A percentile compares a stretch with the other conserved stretches of the same genome.
Conservation (phyloP, 2,888 invertebrate genomes). For the Cetonia aurata region DNA sequence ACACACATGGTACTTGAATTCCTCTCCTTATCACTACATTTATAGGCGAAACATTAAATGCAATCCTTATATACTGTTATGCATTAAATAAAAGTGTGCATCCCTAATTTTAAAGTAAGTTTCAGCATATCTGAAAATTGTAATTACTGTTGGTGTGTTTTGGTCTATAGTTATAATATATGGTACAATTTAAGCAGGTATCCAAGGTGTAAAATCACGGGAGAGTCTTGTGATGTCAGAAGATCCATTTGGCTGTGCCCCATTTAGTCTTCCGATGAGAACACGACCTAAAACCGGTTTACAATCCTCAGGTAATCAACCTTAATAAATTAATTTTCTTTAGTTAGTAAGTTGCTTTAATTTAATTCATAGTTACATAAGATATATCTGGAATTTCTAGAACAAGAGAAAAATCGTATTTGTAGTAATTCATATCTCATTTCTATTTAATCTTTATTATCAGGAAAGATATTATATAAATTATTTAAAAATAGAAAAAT, state of each 20-base stretch:
- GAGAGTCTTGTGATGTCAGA: slow-evolving; percentile 79
- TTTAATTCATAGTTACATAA: slow-evolving; percentile 13
- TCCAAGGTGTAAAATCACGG: slow-evolving; percentile 77
- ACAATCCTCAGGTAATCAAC: slow-evolving; percentile 66
- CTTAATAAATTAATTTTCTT: slow-evolving; percentile 52
- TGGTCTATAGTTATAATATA: background rate
- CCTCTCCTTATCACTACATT: too few relatives aligned
- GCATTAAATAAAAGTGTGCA: too few relatives aligned
- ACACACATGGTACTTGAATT: too few relatives aligned
- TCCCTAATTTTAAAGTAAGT: too few relatives aligned
- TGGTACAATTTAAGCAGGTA: slow-evolving; percentile 64
- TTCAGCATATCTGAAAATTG: background rate
- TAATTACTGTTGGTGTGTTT: slow-evolving; percentile 1
- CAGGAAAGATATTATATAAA: slow-evolving; percentile 15
- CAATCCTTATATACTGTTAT: too few relatives aligned
- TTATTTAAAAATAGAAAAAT: slow-evolving; percentile 11
- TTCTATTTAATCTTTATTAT: slow-evolving; percentile 19
- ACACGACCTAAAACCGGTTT: slow-evolving; percentile 63
- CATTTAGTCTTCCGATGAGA: slow-evolving; percentile 78
- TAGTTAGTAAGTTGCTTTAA: slow-evolving; percentile 20
- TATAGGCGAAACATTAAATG: too few relatives aligned
- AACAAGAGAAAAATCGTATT: slow-evolving; percentile 3
- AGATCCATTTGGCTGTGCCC: slow-evolving; percentile 87
- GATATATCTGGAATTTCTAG: slow-evolving; percentile 18
- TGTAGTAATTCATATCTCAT: slow-evolving; percentile 1